Percentiles rank a stretch among this genome's conserved stretches.
phyloP scores from a whole-genome alignment of 2,797 vertebrate genomes.

The Enteromius trimaculatus region DNA sequence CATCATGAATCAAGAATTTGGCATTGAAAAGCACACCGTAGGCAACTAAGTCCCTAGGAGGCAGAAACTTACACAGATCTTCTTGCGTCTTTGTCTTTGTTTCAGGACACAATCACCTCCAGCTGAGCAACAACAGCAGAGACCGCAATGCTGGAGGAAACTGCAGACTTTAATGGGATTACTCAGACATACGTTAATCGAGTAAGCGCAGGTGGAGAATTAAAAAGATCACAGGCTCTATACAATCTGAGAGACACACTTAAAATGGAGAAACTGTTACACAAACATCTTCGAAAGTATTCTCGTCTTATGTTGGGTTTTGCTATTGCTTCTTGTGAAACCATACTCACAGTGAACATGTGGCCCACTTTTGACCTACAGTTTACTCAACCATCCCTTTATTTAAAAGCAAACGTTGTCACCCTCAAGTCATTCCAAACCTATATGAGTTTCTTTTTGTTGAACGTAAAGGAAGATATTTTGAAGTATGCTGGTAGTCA shows the following conservation, averaged over 20 bases:
- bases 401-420: not conserved
- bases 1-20: not conserved
- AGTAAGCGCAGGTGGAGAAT: constrained; percentile 51
- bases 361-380: not conserved
- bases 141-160: constrained; percentile 26
- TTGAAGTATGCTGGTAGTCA: not conserved
- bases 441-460: not conserved
- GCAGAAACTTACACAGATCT: constrained; percentile 6
- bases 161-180: constrained; percentile 53
- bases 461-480: not conserved
- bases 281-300: constrained; percentile 8
- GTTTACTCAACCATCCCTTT: not conserved
- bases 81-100: constrained; percentile 24
- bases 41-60: not conserved
- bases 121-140: constrained; percentile 11
- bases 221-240: constrained; percentile 45
- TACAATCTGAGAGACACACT: constrained; percentile 3
- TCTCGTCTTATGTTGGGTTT: not conserved
- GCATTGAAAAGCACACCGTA: not conserved
- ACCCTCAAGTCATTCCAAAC: not conserved
- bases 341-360: not conserved
- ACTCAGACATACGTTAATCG: constrained; percentile 48
- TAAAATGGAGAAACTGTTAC: not conserved
- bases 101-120: constrained; percentile 28
- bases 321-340: not conserved